Base-by-base conservation (phyloP, 1,140 invertebrate species). In the Pygmarrhopalites habei region DNA sequence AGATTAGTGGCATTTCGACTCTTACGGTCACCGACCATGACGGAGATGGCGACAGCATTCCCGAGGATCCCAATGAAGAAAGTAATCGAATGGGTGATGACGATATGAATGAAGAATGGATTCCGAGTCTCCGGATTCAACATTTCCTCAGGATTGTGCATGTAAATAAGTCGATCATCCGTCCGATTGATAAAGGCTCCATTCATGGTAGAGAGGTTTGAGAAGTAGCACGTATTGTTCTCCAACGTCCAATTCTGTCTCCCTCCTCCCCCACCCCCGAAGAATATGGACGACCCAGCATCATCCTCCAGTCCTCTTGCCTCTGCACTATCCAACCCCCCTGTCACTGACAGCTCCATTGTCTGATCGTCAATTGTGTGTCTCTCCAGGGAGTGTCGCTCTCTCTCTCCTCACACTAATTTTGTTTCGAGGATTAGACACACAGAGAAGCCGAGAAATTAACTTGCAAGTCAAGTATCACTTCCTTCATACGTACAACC, bases 71-170 rank as follows among this genome's bases (percentile, higher is more conserved):
- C 76, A 19, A 78, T 57, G 23, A 77, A 30, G 61, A 77, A 76
- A 17, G 75, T 76, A 44, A 77, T 60, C 17, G 75, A 68, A 57
- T 78, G 73, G 7, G 74, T 75, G 44, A 75, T 72, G 44, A 77
- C 65, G 58, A 77, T 77, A 39, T 73, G 72, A 25, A 75, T 39
- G 60, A 76, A 76, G 35, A 71, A 65, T 15, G 72, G 64, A 60
- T 77, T 76, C 51, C 64, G 73, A 1, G 58, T 58, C 62, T 71
- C 70, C 5, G 75, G 76, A 53, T 73, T 72, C 15, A 75, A 61
- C 74, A 78, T 77, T 21, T 77, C 75, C 58, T 75, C 72, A 0
- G 76, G 76, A 46, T 74, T 68, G 0, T 66, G 56, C 41, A 75
- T 71, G 35, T 61, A 53, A 10, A 56, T 5, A 23, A 56, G 30